Conservation (phyloP, 2,797 vertebrate species). For the Lycodopsis pacificus region DNA sequence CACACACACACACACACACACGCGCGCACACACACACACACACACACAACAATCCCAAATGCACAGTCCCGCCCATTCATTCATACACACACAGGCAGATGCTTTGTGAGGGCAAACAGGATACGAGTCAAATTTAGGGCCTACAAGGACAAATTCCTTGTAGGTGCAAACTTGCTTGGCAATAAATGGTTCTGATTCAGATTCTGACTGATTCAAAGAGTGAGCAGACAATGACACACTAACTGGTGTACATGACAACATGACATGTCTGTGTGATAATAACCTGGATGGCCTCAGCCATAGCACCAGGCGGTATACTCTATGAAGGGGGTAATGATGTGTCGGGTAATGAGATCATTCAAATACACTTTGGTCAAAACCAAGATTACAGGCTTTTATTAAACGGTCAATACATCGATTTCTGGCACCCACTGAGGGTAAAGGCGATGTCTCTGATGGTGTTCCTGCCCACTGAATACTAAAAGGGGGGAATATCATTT, state of each 20-base stretch:
- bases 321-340: conserved; percentile 7
- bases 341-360: conserved; percentile 27
- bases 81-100: conserved; percentile 28
- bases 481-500: conserved; percentile 60
- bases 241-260: conserved; percentile 11
- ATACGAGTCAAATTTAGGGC: neutral
- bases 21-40: no score
- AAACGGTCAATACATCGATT: conserved; percentile 27
- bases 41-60: neutral
- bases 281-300: conserved; percentile 5
- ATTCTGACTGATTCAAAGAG: no score
- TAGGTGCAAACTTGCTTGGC: no score
- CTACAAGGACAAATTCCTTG: no score
- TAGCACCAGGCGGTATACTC: neutral
- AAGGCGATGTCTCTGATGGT: conserved; percentile 45
- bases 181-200: no score
- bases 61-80: conserved; percentile 13
- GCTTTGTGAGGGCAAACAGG: conserved; percentile 18
- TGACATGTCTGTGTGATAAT: conserved; percentile 8
- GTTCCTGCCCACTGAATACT: conserved; percentile 57
- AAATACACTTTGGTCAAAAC: conserved; percentile 28
- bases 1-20: neutral
- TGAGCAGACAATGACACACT: conserved; percentile 11
- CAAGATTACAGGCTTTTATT: conserved; percentile 44
- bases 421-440: conserved; percentile 46